phyloP scores from a whole-genome alignment of 2,888 invertebrate genomes.

The Nemotelus pantherinus region DNA sequence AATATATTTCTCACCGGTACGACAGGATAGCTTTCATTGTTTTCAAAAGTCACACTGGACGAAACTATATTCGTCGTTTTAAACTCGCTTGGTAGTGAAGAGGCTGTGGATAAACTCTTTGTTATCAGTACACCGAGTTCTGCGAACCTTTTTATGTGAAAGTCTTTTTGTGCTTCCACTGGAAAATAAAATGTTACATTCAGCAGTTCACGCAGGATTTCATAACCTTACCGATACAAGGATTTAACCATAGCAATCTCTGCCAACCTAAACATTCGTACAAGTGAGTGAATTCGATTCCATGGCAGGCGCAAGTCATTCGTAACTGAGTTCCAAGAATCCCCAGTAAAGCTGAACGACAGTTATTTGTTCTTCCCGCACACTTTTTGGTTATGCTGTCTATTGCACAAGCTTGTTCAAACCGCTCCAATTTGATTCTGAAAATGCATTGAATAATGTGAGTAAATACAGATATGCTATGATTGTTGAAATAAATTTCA shows the following conservation, averaged over 20 bases:
- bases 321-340: conserved; percentile 90
- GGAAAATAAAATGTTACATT: conserved; percentile 57
- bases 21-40: too few species aligned
- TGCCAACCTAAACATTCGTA: conserved; percentile 93
- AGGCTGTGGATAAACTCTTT: conserved; percentile 64
- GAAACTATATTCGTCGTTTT: conserved; percentile 32
- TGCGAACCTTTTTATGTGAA: conserved; percentile 73
- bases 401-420: conserved; percentile 91
- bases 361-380: conserved; percentile 85
- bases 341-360: conserved; percentile 85
- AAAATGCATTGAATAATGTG: not conserved
- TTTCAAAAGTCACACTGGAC: too few species aligned
- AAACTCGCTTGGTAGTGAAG: conserved; percentile 57
- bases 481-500: too few species aligned
- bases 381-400: conserved; percentile 90
- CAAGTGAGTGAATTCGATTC: conserved; percentile 83
- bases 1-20: too few species aligned
- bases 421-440: conserved; percentile 83
- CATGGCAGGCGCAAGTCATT: conserved; percentile 88
- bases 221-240: conserved; percentile 88
- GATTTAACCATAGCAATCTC: conserved; percentile 88
- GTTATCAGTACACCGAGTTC: conserved; percentile 67
- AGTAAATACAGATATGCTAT: not conserved
- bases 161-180: conserved; percentile 92
- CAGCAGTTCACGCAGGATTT: not conserved